Evolutionary conservation across 2,113 vertebrate species (phyloP), one percentile per base, ranked within the genome.

Genomic region (Halcyon malimbica): DNA sequence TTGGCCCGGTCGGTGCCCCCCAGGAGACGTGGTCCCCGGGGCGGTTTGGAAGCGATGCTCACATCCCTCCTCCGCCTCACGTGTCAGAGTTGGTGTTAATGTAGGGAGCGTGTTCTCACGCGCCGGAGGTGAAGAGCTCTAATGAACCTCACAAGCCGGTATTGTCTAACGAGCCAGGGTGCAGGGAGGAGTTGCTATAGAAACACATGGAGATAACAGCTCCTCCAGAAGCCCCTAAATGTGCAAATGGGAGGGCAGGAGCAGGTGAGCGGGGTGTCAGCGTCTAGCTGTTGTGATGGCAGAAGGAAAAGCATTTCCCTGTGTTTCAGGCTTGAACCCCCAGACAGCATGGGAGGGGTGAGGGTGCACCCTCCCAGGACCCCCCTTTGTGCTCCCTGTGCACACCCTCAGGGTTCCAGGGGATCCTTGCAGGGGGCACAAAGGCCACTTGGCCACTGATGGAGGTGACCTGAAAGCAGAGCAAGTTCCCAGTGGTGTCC

Each of bases 111-210:
- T 0, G 41, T 13, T 64, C 81, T n/a, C 75, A 2, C 1, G n/a
- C 5, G 3, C 63, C 6, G 3, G 7, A 56, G 92, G 94, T 65
- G 84, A 71, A 2, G 46, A 25, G 71, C 63, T 11, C 60, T 70
- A 89, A 92, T 1, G 70, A 83, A 20, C 50, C 54, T 62, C 64
- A 3, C 70, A 20, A 6, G 92, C 1, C 3, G 1, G 23, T 29
- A 31, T 11, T 80, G 91, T 37, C 24, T 67, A 33, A 76, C 0
- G 10, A 91, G 76, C 4, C 44, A 18, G 24, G 81, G 70, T n/a
- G 53, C 53, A 11, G 54, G 33, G 54, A 83, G 54, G 41, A 39
- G 94, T 97, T 97, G 96, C 94, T 75, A 96, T 96, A 94, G 96
- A 96, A 96, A 96, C 94, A 64, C 56, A 1, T 2, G 1, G 86